phyloP scores from a whole-genome alignment of 2,797 vertebrate species.

The Chelonia mydas region DNA sequence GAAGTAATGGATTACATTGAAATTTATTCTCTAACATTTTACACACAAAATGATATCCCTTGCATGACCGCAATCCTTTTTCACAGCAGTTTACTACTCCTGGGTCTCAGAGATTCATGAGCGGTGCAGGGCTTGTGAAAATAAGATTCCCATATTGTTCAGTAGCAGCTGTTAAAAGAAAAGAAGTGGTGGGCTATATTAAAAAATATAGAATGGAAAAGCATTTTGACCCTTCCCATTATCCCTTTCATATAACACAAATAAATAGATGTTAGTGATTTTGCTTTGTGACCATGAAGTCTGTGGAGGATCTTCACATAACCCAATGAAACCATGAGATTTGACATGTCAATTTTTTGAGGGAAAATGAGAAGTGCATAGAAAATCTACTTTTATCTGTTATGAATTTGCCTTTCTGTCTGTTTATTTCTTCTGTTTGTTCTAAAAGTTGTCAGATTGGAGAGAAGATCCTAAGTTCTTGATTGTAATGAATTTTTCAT shows the following conservation, averaged over 20 bases:
- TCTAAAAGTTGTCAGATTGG: neutral
- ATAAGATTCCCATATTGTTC: neutral
- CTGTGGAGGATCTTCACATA: neutral
- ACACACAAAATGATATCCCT: neutral
- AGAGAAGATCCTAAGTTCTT: neutral
- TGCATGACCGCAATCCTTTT: neutral
- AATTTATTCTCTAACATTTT: neutral
- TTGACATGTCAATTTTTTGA: neutral
- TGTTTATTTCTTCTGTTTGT: neutral
- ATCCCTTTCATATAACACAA: neutral
- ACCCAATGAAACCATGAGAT: neutral
- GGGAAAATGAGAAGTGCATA: slow-evolving; percentile 8
- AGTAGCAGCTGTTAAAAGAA: neutral
- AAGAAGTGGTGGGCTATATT: neutral
- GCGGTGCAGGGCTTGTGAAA: fast-evolving
- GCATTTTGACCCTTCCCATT: neutral
- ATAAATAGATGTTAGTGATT: neutral
- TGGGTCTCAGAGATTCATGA: neutral
- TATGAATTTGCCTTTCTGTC: neutral
- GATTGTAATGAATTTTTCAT: neutral
- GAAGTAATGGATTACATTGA: neutral
- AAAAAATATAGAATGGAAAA: neutral
- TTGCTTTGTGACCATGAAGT: slow-evolving; percentile 19
- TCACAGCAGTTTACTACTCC: neutral
- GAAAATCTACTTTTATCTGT: fast-evolving